These are phyloP conservation scores for Metaphire vulgaris DNA, from an alignment of 1,140 invertebrate genomes.

Conservation along the genomic window DNA sequence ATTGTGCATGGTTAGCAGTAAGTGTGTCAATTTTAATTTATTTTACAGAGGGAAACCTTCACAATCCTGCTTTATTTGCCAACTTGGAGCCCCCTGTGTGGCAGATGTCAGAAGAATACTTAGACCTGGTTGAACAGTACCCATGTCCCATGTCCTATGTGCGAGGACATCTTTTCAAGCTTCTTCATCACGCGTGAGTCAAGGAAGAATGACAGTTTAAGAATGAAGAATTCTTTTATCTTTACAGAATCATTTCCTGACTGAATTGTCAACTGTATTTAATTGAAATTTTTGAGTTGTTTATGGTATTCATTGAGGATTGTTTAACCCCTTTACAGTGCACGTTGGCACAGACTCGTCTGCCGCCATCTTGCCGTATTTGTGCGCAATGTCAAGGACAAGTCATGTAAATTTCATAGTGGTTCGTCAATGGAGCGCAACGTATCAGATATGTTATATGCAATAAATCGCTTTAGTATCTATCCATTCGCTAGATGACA, in stretches of 20 bases:
- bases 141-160: conserved; percentile 83
- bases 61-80: conserved; percentile 84
- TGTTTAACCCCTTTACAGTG: conserved; percentile 6
- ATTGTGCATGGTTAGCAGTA: no score
- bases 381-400: not conserved
- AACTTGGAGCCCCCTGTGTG: conserved; percentile 67
- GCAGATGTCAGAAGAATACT: conserved; percentile 83
- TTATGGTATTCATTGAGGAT: not conserved
- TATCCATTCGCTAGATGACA: no score
- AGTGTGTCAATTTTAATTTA: no score
- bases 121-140: conserved; percentile 72
- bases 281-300: conserved; percentile 16
- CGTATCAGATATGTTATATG: no score
- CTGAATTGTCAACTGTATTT: conserved; percentile 30
- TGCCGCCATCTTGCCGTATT: no score
- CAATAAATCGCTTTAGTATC: no score
- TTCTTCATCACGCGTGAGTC: conserved; percentile 92
- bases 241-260: conserved; percentile 13
- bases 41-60: conserved; percentile 83
- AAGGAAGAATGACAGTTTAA: no score
- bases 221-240: no score
- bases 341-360: not conserved
- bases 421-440: no score
- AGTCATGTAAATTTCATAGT: no score
- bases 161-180: conserved; percentile 91